phyloP scores from a whole-genome alignment of 2,113 vertebrate species.

The Peromyscus leucopus region DNA sequence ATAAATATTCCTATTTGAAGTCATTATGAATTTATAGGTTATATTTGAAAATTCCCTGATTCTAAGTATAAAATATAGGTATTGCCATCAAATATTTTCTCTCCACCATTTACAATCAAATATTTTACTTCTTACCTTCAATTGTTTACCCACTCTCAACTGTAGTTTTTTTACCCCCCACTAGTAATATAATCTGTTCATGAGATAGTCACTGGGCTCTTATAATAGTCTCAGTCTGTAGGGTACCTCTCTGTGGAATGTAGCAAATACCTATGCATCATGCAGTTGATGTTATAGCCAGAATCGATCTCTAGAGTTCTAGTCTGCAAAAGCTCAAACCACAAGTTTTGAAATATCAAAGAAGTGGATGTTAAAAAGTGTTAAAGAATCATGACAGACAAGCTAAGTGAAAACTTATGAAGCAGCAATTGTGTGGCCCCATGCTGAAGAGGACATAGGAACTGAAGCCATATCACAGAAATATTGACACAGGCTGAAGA shows the following conservation, averaged over 20 bases:
- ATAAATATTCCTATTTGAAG: neutral
- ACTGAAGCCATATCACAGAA: neutral
- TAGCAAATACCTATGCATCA: neutral
- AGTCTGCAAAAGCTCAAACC: neutral
- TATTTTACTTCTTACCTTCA: neutral
- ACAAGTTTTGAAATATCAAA: constrained; percentile 20
- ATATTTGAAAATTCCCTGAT: neutral
- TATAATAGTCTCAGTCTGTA: neutral
- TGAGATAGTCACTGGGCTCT: neutral
- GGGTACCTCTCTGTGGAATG: neutral
- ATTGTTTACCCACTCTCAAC: neutral
- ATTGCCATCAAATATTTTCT: neutral
- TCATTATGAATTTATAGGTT: neutral
- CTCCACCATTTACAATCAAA: neutral
- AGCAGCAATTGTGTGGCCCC: neutral
- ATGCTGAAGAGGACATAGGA: neutral
- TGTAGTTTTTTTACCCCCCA: too few relatives aligned
- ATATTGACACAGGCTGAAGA: neutral
- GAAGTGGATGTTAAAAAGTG: neutral
- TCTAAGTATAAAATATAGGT: neutral
- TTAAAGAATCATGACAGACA: neutral
- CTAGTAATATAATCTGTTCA: neutral
- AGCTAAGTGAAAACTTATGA: neutral
- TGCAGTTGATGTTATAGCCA: neutral
- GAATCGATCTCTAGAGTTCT: neutral